phyloP scores from a whole-genome alignment of 2,888 invertebrate species.

The Limenitis camilla region DNA sequence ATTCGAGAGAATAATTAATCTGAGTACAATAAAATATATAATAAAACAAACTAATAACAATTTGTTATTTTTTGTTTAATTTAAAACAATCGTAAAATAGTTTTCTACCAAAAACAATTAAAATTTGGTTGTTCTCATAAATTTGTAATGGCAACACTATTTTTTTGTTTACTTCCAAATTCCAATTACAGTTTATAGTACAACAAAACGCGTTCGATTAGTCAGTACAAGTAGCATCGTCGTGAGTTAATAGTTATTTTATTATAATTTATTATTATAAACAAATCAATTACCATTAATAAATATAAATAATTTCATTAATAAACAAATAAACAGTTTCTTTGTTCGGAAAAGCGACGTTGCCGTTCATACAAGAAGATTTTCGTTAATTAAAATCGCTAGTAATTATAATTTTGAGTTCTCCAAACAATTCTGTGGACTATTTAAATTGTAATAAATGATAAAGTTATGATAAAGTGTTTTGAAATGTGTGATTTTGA shows the following conservation, averaged over 20 bases:
- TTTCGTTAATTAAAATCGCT: constrained; percentile 24
- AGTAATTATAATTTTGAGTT: not conserved
- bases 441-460: constrained; percentile 29
- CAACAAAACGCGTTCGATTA: constrained; percentile 47
- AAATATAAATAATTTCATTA: not conserved
- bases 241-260: constrained; percentile 7
- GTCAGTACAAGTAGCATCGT: constrained; percentile 32
- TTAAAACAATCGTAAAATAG: too few species aligned
- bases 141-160: too few species aligned
- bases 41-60: too few species aligned
- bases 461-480: constrained; percentile 53
- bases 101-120: too few species aligned
- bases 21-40: too few species aligned
- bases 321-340: constrained; percentile 24
- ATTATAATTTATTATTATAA: not conserved
- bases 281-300: not conserved
- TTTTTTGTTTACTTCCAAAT: constrained; percentile 57
- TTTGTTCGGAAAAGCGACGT: constrained; percentile 62
- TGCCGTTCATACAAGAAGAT: constrained; percentile 49
- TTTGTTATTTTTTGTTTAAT: too few species aligned
- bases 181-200: constrained; percentile 27
- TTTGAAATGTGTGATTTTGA: constrained; percentile 64
- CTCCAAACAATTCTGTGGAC: not conserved
- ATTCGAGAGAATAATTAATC: too few species aligned
- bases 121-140: too few species aligned